Evolutionary conservation across 2,888 invertebrate species (phyloP).

Genomic region (Urechis unicinctus): DNA sequence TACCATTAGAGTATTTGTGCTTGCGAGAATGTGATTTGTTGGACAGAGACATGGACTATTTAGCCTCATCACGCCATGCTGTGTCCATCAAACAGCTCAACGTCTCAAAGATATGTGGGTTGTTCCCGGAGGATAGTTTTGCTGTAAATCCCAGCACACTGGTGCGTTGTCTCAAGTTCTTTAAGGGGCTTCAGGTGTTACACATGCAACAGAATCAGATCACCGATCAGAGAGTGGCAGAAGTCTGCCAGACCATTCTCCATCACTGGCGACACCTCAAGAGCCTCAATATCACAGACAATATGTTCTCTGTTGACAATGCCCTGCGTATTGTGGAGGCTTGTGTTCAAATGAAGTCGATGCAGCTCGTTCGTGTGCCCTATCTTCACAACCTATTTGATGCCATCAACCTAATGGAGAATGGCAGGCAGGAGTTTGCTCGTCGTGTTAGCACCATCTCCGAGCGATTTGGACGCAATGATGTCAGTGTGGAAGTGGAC

Average conservation of each 20-base stretch:
- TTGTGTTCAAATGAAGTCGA: conserved; percentile 21
- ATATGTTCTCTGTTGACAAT: conserved; percentile 24
- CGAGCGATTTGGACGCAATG: conserved; percentile 20
- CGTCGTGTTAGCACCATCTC: conserved; percentile 12
- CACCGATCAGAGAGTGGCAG: conserved; percentile 22
- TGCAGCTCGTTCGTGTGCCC: conserved; percentile 21
- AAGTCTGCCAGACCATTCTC: conserved; percentile 24
- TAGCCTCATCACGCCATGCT: conserved; percentile 28
- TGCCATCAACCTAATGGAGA: background rate
- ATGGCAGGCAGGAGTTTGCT: background rate
- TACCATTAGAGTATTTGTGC: conserved; percentile 29
- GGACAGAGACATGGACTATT: conserved; percentile 25
- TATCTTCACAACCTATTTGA: conserved; percentile 9
- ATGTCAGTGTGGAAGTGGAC: conserved; percentile 25
- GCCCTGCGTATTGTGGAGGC: conserved; percentile 24
- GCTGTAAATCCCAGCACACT: conserved; percentile 26
- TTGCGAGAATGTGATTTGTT: conserved; percentile 33
- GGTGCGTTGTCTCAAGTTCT: conserved; percentile 25
- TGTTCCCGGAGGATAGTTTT: conserved; percentile 29
- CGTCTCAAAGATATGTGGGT: conserved; percentile 30
- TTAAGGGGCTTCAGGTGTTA: conserved; percentile 26
- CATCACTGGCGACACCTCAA: conserved; percentile 21
- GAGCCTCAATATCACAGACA: conserved; percentile 28
- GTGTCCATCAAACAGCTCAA: conserved; percentile 28
- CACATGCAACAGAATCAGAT: conserved; percentile 33